These are phyloP conservation scores for Formica aserva DNA, from an alignment of 2,888 invertebrate genomes.

Conservation along the genomic window DNA sequence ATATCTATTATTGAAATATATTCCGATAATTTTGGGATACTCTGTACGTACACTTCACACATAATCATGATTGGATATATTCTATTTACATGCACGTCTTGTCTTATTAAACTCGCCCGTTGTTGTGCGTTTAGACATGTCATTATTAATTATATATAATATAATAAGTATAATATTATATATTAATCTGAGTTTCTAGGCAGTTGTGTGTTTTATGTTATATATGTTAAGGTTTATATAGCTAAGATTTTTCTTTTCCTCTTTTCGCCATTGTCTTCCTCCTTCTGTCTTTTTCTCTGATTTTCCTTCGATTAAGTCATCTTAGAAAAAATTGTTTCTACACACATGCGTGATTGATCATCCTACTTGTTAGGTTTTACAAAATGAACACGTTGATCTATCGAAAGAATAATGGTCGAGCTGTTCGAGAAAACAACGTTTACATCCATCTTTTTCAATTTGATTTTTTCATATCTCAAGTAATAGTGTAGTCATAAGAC, in stretches of 20 bases:
- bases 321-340: conserved; percentile 58
- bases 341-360: conserved; percentile 55
- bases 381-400: conserved; percentile 67
- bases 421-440: conserved; percentile 52
- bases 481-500: background rate
- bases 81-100: conserved; percentile 67
- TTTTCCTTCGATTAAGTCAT: conserved; percentile 16
- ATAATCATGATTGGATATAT: conserved; percentile 61
- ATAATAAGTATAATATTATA: conserved; percentile 78
- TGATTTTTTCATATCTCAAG: background rate
- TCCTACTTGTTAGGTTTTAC: conserved; percentile 52
- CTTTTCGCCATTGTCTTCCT: background rate
- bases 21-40: conserved; percentile 23
- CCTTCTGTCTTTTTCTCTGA: background rate
- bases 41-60: conserved; percentile 51
- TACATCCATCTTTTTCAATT: conserved; percentile 1
- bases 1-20: conserved; percentile 20
- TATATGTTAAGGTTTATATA: conserved; percentile 71
- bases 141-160: conserved; percentile 74
- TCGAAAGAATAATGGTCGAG: conserved; percentile 49
- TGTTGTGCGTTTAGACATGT: conserved; percentile 85
- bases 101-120: conserved; percentile 82
- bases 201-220: conserved; percentile 82
- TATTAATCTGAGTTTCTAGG: conserved; percentile 83
- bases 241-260: conserved; percentile 61